A percentile compares a stretch with the other conserved stretches of the same genome.
Evolutionary conservation across 2,113 vertebrate genomes (phyloP).

Genomic region (Alectura lathami): DNA sequence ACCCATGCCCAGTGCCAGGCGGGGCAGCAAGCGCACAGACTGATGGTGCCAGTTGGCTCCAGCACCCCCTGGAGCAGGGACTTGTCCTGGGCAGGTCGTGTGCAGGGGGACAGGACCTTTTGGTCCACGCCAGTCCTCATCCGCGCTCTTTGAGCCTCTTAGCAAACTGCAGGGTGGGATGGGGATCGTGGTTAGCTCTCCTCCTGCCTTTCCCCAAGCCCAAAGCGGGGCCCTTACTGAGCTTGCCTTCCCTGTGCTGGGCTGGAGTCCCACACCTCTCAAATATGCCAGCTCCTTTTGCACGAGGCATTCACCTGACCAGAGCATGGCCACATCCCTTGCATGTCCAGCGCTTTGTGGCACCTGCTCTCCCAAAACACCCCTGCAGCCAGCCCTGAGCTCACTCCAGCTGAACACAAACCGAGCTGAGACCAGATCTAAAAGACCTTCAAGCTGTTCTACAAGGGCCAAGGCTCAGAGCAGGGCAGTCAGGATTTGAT

Average conservation of each 20-base stretch:
- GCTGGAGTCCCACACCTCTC: background rate
- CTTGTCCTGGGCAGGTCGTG: fast-evolving
- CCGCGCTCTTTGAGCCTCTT: background rate
- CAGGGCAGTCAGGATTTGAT: background rate
- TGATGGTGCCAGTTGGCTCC: background rate
- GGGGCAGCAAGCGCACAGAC: background rate
- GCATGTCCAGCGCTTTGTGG: background rate
- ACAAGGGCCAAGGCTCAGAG: background rate
- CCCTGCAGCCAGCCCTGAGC: background rate
- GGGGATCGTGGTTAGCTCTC: background rate
- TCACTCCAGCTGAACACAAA: background rate
- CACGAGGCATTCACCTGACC: background rate
- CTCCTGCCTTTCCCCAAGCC: background rate
- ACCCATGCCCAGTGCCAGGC: background rate
- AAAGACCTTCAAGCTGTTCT: background rate
- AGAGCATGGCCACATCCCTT: background rate
- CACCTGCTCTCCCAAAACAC: background rate
- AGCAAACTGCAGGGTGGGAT: background rate
- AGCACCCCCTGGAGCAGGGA: background rate
- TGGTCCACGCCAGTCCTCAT: background rate
- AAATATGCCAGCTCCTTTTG: background rate
- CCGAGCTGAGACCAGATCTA: background rate
- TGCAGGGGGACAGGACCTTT: background rate
- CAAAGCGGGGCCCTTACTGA: fast-evolving
- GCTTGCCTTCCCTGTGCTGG: fast-evolving